Percentiles rank a stretch among this genome's conserved stretches.
Evolutionary conservation across 2,797 vertebrate genomes (phyloP).

Genomic region (Hypotaenidia okinawae): DNA sequence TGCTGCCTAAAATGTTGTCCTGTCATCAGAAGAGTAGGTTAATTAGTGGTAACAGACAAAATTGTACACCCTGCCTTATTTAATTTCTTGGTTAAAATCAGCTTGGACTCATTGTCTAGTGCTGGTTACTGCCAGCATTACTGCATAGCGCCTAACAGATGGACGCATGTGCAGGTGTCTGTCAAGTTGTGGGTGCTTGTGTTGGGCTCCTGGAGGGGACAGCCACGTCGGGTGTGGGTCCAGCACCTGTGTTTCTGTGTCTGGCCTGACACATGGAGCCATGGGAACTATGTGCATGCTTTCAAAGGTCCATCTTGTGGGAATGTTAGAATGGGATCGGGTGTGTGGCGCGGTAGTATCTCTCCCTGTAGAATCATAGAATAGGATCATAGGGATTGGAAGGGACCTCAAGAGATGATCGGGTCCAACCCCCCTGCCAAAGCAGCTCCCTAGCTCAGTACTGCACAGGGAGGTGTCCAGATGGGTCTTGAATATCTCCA

Average conservation of each 20-base stretch:
- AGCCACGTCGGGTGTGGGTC: rapidly evolving
- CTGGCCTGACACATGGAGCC: not conserved
- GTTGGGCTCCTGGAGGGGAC: not conserved
- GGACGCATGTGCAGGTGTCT: not conserved
- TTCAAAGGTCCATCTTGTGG: not conserved
- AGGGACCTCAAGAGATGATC: no score
- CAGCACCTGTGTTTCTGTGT: not conserved
- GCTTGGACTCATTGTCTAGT: not conserved
- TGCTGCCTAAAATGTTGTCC: not conserved
- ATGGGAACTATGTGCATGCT: rapidly evolving
- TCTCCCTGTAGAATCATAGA: not conserved
- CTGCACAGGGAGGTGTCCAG: no score
- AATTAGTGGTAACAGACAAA: not conserved
- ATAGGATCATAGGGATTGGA: no score
- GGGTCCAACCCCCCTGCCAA: no score
- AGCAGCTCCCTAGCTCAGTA: no score
- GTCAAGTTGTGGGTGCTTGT: rapidly evolving
- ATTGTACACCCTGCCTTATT: not conserved
- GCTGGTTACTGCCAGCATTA: not conserved
- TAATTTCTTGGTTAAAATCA: not conserved
- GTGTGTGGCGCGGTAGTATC: rapidly evolving
- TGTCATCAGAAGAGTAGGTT: not conserved
- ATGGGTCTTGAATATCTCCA: no score
- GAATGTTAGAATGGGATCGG: rapidly evolving
- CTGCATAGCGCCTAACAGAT: not conserved